Base-by-base conservation (phyloP, 2,888 invertebrate genomes). In the Drosophila tripunctata region DNA sequence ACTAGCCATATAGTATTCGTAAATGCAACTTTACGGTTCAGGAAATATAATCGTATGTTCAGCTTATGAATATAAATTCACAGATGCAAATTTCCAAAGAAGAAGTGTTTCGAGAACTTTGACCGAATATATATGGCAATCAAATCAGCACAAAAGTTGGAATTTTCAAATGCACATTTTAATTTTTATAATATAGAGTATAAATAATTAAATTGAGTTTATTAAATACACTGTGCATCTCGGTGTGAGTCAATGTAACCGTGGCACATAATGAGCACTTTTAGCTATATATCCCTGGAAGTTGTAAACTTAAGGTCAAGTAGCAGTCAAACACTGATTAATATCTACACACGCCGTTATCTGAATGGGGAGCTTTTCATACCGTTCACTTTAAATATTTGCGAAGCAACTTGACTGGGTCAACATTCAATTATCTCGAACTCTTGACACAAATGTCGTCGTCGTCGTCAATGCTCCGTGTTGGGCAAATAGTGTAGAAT, bases 371-470 rank as follows among this genome's bases (percentile, higher is more conserved):
- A 22, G 40, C 35, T 19, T 36, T 56, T 50, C 56, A 35, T 55
- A 56, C 55, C 57, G 35, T 52, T 44, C 45, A 44, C 48, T 58
- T 70, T 74, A 71, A 83, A 86, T 81, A 86, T 86, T 81, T 84
- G 50, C 54, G 14, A 7, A 65, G 70, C 41, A 55, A 60, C 58
- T 69, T 64, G 27, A 63, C 76, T 47, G 47, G 36, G 48, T 17
- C 70, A 50, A 61, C 56, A 73, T 73, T 57, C 65, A 83, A 86
- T 86, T 86, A 81, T 78, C 77, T 83, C 41, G 52, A 63, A 57
- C 64, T 57, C 73, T 81, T 81, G 81, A 86, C 81, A 80, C 68
- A 80, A 80, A 86, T 81, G 87, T 84, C 60, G 40, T 44, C 52
- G 48, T 36, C 41, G 66, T 44, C 64, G 65, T 58, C 57, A 68